A percentile compares a stretch with the other conserved stretches of the same genome.
Conservation (phyloP, 2,113 vertebrate genomes). For the Hippocampus abdominalis region DNA sequence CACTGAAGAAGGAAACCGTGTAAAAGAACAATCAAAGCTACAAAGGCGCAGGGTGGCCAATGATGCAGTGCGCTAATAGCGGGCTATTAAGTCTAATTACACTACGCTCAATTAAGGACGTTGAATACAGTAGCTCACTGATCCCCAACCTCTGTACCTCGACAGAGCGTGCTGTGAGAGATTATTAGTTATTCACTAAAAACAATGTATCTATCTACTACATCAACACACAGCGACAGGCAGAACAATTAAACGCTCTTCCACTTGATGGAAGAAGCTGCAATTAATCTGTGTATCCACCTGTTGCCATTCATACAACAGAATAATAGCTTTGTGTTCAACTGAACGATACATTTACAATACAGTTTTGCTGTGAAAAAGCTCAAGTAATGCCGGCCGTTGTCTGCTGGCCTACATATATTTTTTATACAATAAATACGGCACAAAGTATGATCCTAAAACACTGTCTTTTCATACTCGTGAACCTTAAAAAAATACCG, state of each 20-base stretch:
- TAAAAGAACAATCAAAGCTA: conserved; percentile 9
- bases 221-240: no score
- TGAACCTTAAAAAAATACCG: no score
- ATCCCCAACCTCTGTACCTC: background rate
- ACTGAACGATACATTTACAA: background rate
- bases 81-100: conserved; percentile 25
- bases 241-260: no score
- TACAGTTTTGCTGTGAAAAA: no score
- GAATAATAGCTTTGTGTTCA: background rate
- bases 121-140: conserved; percentile 20
- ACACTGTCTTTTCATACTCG: no score
- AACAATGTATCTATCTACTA: background rate
- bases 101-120: conserved; percentile 12
- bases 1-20: background rate
- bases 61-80: conserved; percentile 41
- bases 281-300: background rate
- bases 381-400: background rate
- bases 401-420: no score
- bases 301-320: background rate
- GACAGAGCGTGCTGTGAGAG: background rate
- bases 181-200: background rate
- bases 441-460: no score
- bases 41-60: conserved; percentile 17
- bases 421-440: no score
- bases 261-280: no score